Percentiles rank a stretch among this genome's conserved stretches.
These are phyloP conservation scores for Dromiciops gliroides DNA, from an alignment of 2,113 vertebrate genomes.

Conservation along the genomic window DNA sequence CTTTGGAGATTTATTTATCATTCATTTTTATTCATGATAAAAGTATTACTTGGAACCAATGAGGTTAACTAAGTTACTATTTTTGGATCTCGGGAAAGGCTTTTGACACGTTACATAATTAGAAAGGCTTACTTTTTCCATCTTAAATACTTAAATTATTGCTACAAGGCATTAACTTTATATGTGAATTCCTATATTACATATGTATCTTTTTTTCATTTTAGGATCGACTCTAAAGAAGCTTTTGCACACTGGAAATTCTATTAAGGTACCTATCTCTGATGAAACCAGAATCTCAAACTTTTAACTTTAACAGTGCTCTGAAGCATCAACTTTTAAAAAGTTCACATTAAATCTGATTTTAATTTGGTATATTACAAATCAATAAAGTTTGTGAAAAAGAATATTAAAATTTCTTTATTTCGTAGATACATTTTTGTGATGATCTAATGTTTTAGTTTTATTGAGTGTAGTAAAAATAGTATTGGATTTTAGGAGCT, in stretches of 20 bases:
- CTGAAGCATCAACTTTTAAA: slow-evolving; percentile 3
- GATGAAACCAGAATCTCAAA: slow-evolving; percentile 26
- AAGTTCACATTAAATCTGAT: not conserved
- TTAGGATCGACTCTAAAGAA: slow-evolving; percentile 98
- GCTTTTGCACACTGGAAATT: slow-evolving; percentile 99
- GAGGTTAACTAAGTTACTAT: slow-evolving; percentile 2
- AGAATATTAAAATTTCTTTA: not conserved
- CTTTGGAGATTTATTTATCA: slow-evolving; percentile 33
- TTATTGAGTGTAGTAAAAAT: not conserved
- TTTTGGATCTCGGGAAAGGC: slow-evolving; percentile 34
- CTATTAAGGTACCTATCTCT: slow-evolving; percentile 90
- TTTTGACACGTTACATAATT: slow-evolving; percentile 49
- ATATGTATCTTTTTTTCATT: slow-evolving; percentile 72
- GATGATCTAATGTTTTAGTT: not conserved
- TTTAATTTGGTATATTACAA: not conserved
- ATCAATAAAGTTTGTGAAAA: not conserved
- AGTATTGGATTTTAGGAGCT: not conserved
- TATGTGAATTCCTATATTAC: slow-evolving; percentile 40
- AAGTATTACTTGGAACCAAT: not conserved
- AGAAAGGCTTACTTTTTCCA: slow-evolving; percentile 30
- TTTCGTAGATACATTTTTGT: not conserved
- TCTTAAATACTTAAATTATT: slow-evolving; percentile 9
- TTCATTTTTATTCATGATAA: slow-evolving; percentile 43
- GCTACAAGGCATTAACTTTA: not conserved
- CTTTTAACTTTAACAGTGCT: slow-evolving; percentile 18